These are phyloP conservation scores for Hyperoodon ampullatus DNA, from an alignment of 2,113 vertebrate genomes.

Conservation along the genomic window DNA sequence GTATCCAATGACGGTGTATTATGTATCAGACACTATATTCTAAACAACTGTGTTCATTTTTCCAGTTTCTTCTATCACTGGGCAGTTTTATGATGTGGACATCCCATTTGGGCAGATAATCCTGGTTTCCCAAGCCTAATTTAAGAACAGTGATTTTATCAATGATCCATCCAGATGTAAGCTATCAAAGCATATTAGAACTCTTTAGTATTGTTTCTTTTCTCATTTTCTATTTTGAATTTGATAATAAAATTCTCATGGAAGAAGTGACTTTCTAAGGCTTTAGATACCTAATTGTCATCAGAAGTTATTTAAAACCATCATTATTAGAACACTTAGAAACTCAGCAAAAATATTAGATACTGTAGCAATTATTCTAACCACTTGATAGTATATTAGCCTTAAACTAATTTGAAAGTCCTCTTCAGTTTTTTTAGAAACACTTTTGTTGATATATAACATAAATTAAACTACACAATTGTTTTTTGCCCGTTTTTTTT, in stretches of 20 bases:
- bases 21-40: background rate
- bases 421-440: background rate
- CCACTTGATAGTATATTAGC: background rate
- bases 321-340: background rate
- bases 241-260: background rate
- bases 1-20: background rate
- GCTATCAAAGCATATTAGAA: background rate
- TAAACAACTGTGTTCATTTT: background rate
- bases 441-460: background rate
- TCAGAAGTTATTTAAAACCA: conserved; percentile 26
- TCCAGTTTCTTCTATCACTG: background rate
- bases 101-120: background rate
- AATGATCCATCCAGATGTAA: background rate
- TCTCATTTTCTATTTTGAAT: conserved; percentile 5
- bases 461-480: background rate
- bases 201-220: background rate
- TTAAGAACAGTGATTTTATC: background rate
- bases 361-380: background rate
- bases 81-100: background rate
- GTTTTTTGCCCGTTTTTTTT: background rate
- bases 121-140: background rate
- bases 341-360: background rate
- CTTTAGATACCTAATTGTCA: background rate
- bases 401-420: background rate
- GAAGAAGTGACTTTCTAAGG: background rate